Conservation (phyloP, 2,888 invertebrate species). For the Acleris emargana region DNA sequence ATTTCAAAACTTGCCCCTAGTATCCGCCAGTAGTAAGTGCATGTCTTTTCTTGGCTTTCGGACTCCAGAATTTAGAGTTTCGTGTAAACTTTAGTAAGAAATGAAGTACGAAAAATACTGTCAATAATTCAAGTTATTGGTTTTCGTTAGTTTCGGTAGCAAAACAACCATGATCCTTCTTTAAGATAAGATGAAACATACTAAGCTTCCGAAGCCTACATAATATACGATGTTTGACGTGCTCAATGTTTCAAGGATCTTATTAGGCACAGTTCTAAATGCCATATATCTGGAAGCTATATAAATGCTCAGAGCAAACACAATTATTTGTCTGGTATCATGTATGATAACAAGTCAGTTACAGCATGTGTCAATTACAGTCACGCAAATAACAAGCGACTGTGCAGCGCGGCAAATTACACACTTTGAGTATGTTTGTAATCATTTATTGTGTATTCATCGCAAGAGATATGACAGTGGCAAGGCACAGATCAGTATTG, state of each 20-base stretch:
- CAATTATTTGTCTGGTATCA: conserved; percentile 19
- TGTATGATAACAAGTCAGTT: conserved; percentile 25
- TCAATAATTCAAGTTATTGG: not conserved
- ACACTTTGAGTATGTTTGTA: conserved; percentile 29
- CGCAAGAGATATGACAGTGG: conserved; percentile 6
- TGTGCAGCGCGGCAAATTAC: conserved; percentile 24
- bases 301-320: conserved; percentile 18
- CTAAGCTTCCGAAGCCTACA: not conserved
- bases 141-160: not conserved
- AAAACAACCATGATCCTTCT: conserved; percentile 2
- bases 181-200: conserved; percentile 4
- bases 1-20: no score
- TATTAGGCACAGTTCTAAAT: conserved; percentile 18
- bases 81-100: no score
- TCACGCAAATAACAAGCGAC: conserved; percentile 24
- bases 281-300: conserved; percentile 2
- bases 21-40: no score
- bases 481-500: conserved; percentile 14
- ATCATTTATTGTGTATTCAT: conserved; percentile 25
- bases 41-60: no score
- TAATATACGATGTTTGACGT: conserved; percentile 23
- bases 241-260: conserved; percentile 11
- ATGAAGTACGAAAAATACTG: not conserved
- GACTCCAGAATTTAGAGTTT: no score
- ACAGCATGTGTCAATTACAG: conserved; percentile 25